These are phyloP conservation scores for Morinoia aosen DNA, from an alignment of 2,888 invertebrate genomes.

Conservation along the genomic window DNA sequence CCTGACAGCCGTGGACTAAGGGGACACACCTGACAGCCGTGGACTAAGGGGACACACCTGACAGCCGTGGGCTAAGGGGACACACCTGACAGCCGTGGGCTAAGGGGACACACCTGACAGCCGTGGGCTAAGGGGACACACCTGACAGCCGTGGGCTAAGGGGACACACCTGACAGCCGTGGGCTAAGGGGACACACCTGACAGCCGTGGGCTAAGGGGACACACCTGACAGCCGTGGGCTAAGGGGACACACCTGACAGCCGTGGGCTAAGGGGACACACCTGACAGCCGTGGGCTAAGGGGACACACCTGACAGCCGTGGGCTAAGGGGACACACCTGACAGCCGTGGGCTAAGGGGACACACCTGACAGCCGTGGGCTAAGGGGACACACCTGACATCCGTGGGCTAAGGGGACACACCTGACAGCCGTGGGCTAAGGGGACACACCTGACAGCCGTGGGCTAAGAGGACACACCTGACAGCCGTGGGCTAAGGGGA, in stretches of 20 bases:
- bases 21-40: background rate
- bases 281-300: too few species aligned
- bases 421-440: too few species aligned
- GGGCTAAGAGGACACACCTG: background rate
- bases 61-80: background rate
- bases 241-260: too few species aligned
- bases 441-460: background rate
- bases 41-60: background rate
- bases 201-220: too few species aligned
- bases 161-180: too few species aligned
- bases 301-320: background rate
- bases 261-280: background rate
- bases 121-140: too few species aligned
- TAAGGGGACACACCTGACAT: background rate
- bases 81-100: background rate
- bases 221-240: too few species aligned
- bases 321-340: background rate
- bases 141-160: too few species aligned
- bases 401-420: background rate
- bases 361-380: background rate
- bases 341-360: too few species aligned
- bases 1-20: too few species aligned
- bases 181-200: too few species aligned
- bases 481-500: background rate
- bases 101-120: background rate